Evolutionary conservation across 2,113 vertebrate genomes (phyloP).

Genomic region (Vireo altiloquus): DNA sequence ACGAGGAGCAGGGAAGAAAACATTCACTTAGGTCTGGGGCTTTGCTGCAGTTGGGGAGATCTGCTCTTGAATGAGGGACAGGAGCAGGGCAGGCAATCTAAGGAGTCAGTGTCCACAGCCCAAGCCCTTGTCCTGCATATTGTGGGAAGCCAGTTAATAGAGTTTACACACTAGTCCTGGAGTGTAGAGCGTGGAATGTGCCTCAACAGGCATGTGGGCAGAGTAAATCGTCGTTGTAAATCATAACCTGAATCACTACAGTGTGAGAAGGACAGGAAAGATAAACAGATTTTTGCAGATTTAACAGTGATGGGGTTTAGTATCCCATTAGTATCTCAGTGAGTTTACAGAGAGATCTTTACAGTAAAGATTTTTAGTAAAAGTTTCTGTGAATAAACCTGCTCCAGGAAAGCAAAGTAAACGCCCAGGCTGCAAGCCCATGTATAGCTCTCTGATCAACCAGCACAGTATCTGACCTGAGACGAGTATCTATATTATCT

Average conservation of each 20-base stretch:
- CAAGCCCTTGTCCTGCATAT: not conserved
- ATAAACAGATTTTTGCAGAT: not conserved
- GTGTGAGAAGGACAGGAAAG: not conserved
- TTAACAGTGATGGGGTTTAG: not conserved
- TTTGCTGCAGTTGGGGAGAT: not conserved
- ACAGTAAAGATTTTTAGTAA: not conserved
- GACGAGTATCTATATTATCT: not conserved
- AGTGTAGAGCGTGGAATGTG: not conserved
- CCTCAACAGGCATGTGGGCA: not conserved
- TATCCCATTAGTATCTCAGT: not conserved
- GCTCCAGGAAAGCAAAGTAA: not conserved
- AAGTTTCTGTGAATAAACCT: not conserved
- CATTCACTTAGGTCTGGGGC: not conserved
- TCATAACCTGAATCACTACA: not conserved
- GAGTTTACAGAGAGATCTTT: not conserved
- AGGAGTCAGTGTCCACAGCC: not conserved
- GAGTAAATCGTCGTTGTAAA: not conserved
- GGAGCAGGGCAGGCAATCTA: not conserved
- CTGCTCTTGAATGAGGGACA: not conserved
- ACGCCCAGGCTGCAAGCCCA: not conserved
- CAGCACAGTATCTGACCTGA: not conserved
- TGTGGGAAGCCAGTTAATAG: accelerated
- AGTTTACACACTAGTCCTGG: not conserved
- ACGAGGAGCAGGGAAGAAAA: not conserved
- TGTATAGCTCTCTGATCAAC: accelerated